These are phyloP conservation scores for Leucophenga varia DNA, from an alignment of 1,140 invertebrate species.

Conservation along the genomic window DNA sequence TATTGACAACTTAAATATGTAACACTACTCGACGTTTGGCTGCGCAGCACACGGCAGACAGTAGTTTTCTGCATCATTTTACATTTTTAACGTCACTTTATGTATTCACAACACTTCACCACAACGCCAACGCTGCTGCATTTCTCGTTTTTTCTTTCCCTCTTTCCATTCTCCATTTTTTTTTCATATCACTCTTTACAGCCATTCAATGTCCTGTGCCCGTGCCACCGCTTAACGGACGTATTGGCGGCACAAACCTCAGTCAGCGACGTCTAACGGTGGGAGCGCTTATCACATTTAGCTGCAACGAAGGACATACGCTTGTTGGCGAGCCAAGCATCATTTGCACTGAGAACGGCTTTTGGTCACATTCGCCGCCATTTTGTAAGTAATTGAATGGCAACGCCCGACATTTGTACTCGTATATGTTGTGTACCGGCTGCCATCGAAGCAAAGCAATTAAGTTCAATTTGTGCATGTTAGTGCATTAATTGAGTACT, in stretches of 20 bases:
- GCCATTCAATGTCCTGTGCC: conserved; percentile 79
- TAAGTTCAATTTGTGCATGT: neutral
- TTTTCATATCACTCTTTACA: conserved; percentile 53
- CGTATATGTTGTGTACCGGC: too few relatives aligned
- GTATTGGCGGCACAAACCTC: conserved; percentile 61
- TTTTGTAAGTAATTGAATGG: conserved; percentile 63
- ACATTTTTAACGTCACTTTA: too few relatives aligned
- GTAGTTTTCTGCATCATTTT: too few relatives aligned
- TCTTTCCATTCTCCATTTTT: conserved; percentile 17
- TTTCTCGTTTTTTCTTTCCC: conserved; percentile 9
- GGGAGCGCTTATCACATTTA: conserved; percentile 76
- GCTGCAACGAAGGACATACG: conserved; percentile 70
- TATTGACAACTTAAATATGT: conserved; percentile 12
- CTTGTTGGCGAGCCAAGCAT: conserved; percentile 77
- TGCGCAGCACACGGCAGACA: neutral
- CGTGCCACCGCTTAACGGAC: conserved; percentile 70
- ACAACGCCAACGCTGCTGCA: too few relatives aligned
- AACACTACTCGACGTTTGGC: neutral
- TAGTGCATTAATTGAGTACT: neutral
- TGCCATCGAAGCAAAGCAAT: too few relatives aligned
- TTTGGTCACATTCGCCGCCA: conserved; percentile 83
- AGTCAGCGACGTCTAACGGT: conserved; percentile 64
- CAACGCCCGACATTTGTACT: too few relatives aligned
- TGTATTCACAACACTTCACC: too few relatives aligned
- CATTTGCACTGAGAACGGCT: conserved; percentile 82